Evolutionary conservation across 2,797 vertebrate species (phyloP), one percentile per base, ranked within the genome.

Genomic region (Pampus argenteus): DNA sequence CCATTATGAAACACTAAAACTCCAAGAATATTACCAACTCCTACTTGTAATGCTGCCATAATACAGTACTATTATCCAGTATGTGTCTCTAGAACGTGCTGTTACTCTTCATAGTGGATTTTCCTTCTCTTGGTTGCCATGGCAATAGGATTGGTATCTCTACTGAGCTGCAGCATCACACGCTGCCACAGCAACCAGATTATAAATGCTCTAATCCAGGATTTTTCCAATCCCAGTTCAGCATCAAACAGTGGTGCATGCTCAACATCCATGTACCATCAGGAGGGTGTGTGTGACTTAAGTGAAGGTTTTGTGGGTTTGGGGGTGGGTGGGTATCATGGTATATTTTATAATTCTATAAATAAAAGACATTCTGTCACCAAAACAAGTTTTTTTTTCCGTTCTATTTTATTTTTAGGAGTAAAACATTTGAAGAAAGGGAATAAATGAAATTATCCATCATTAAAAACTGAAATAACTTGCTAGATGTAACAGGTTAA

Each of bases 201-300:
- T 92, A 94, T 76, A 74, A 75, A 84, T 66, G 68, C 72, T 81
- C 62, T 93, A 93, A 93, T 91, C 92, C 88, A 64, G 87, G 92
- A 91, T 92, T 91, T 90, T 63, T 40, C 79, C 86, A 86, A 91
- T 90, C 90, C 89, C 82, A 86, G 76, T 90, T 75, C 82, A 80
- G 72, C 67, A 74, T 74, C 71, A 75, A 75, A 65, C 56, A 63
- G 71, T 66, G 69, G 52, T 75, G 40, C 38, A 78, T 68, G 65
- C 42, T 72, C 55, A 66, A 54, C 76, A 81, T 74, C 29, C 52
- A 69, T 74, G 64, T 64, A 50, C 20, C 69, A 76, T 73, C 58
- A 65, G 26, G n/a, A 34, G 51, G 45, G 56, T 6, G 42, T 11
- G 25, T 57, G 50, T 26, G n/a, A n/a, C n/a, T n/a, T n/a, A n/a